Evolutionary conservation across 2,888 invertebrate genomes (phyloP).

Genomic region (Leucania comma): DNA sequence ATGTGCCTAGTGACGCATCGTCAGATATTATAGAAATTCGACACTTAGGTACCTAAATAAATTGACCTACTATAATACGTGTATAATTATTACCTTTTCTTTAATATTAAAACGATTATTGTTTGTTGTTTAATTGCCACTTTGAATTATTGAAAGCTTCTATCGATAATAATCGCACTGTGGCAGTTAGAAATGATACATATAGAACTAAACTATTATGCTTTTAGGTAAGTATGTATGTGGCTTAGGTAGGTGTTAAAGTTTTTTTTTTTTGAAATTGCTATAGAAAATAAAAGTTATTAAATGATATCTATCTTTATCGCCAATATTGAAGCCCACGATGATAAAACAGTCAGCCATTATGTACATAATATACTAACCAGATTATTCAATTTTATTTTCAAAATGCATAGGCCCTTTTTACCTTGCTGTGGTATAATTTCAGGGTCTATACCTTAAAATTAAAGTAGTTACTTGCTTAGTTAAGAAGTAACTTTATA

Average conservation of each 20-base stretch:
- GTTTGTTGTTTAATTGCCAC: constrained; percentile 38
- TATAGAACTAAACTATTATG: constrained; percentile 18
- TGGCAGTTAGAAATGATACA: constrained; percentile 9
- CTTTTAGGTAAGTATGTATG: constrained; percentile 2
- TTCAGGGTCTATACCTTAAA: not conserved
- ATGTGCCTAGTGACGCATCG: not conserved
- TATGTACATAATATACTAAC: not conserved
- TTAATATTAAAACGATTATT: constrained; percentile 38
- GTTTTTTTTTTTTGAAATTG: too few species aligned
- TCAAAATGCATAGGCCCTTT: too few species aligned
- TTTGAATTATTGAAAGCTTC: constrained; percentile 54
- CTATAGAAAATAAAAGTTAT: not conserved
- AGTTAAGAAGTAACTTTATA: not conserved
- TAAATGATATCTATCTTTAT: not conserved
- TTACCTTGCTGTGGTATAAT: too few species aligned
- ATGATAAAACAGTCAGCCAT: not conserved
- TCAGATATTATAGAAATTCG: not conserved
- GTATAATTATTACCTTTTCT: constrained; percentile 18
- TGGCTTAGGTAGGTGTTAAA: too few species aligned
- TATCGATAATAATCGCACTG: constrained; percentile 26
- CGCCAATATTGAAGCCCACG: not conserved
- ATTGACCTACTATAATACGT: constrained; percentile 20
- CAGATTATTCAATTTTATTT: too few species aligned
- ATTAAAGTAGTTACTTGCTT: too few species aligned
- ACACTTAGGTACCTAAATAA: not conserved